Conservation (phyloP, 2,888 invertebrate genomes). For the Macaria notata region DNA sequence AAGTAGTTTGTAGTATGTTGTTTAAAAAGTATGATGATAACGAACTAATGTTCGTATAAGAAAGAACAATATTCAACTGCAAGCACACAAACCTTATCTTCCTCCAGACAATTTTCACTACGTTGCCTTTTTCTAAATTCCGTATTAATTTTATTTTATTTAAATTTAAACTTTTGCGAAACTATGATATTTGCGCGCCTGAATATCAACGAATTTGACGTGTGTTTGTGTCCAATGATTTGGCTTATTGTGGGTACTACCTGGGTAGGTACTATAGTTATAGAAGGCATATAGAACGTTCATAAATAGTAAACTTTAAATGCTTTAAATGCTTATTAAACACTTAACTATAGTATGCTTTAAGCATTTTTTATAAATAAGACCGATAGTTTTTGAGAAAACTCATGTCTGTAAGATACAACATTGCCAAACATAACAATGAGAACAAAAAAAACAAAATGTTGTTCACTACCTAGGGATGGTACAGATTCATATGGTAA, state of each 20-base stretch:
- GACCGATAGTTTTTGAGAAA: not conserved
- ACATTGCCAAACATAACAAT: too few species aligned
- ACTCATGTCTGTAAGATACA: too few species aligned
- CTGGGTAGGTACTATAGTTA: not conserved
- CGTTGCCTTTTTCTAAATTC: not conserved
- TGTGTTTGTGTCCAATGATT: not conserved
- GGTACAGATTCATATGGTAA: too few species aligned
- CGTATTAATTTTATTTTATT: not conserved
- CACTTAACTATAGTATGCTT: not conserved
- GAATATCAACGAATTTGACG: too few species aligned
- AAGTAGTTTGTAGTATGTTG: not conserved
- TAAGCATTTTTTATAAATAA: not conserved
- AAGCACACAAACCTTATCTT: not conserved
- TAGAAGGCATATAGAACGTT: not conserved
- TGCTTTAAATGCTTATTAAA: not conserved
- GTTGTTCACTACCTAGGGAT: too few species aligned
- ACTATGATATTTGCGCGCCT: too few species aligned
- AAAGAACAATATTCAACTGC: not conserved
- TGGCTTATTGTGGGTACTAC: not conserved
- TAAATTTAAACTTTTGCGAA: not conserved
- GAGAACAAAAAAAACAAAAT: too few species aligned
- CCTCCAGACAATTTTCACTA: not conserved
- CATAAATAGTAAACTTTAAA: not conserved
- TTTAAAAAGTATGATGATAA: not conserved
- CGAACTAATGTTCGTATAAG: not conserved